Evolutionary conservation across 2,113 vertebrate genomes (phyloP), one percentile per base, ranked within the genome.

Genomic region (Phaetusa simplex): DNA sequence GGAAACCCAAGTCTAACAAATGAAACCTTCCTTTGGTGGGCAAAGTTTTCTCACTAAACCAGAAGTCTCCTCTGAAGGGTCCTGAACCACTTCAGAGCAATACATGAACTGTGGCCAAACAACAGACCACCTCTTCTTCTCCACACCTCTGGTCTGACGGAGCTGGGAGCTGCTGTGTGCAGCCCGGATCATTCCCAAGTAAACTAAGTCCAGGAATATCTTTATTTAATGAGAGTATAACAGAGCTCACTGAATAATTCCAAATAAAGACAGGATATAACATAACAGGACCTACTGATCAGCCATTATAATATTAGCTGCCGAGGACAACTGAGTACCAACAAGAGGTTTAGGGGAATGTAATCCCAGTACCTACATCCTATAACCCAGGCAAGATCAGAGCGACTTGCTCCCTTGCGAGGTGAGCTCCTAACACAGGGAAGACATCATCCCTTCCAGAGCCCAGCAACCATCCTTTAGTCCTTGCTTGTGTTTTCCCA

Each of bases 11-110:
- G 14, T 2, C 4, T 12, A 40, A 76, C 12, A 5, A 64, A 36
- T 5, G 30, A 61, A 82, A 26, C 8, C 45, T 38, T 34, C 50
- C 50, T 36, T 0, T 7, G 22, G 8, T 24, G 43, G 40, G 36
- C 40, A 21, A 22, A 40, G 27, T 23, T 73, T 22, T 20, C 56
- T 47, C 50, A 38, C 40, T 26, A n/a, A 50, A 55, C 5, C 49
- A 56, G 30, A 26, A 50, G 36, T n/a, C 6, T 1, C 29, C 52
- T 58, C 0, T 0, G 3, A 45, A 30, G 0, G 0, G 27, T 2
- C 5, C 50, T 0, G 11, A 79, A 24, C 21, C 14, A 3, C 8
- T 14, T 30, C 8, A 32, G 52, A 47, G 47, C 12, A 27, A 26
- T 0, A 23, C 5, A 8, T 11, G 22, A 82, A 29, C 32, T 18